A percentile compares a stretch with the other conserved stretches of the same genome.
Evolutionary conservation across 37 sponge, comb jelly and placozoan species (phyloP).

Genomic region (Halisarca cf. caerulea): DNA sequence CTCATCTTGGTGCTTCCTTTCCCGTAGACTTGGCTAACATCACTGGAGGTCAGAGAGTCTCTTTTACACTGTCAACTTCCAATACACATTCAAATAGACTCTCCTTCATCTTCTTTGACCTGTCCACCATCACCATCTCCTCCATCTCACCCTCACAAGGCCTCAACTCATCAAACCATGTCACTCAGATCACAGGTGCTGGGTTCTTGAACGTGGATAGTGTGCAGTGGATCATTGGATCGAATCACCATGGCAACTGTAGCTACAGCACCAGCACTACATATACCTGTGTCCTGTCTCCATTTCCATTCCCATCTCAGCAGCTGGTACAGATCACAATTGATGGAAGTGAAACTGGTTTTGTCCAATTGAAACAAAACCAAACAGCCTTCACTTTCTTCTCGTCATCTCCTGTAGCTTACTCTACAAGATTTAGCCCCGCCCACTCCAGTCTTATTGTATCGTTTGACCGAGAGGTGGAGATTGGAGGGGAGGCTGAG

Average conservation of each 20-base stretch:
- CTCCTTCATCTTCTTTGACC: constrained; percentile 45
- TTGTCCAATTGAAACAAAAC: not conserved
- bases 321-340: constrained; percentile 20
- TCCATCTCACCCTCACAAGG: constrained; percentile 49
- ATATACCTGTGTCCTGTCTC: constrained; percentile 37
- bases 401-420: constrained; percentile 41
- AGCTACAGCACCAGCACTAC: constrained; percentile 12
- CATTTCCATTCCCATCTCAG: constrained; percentile 21
- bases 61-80: not conserved
- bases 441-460: constrained; percentile 49
- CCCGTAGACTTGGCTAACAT: not conserved
- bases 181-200: constrained; percentile 18
- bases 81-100: constrained; percentile 5
- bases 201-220: constrained; percentile 40
- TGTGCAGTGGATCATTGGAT: constrained; percentile 32
- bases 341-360: constrained; percentile 49
- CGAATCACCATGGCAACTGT: constrained; percentile 10
- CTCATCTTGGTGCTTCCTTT: too few relatives aligned
- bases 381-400: constrained; percentile 51
- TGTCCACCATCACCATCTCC: constrained; percentile 23
- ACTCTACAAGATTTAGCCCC: constrained; percentile 15
- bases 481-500: constrained; percentile 53
- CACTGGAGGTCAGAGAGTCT: constrained; percentile 9
- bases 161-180: constrained; percentile 9
- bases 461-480: constrained; percentile 75